Conservation (phyloP, 2,797 vertebrate genomes). For the Lindbergichthys nudifrons region DNA sequence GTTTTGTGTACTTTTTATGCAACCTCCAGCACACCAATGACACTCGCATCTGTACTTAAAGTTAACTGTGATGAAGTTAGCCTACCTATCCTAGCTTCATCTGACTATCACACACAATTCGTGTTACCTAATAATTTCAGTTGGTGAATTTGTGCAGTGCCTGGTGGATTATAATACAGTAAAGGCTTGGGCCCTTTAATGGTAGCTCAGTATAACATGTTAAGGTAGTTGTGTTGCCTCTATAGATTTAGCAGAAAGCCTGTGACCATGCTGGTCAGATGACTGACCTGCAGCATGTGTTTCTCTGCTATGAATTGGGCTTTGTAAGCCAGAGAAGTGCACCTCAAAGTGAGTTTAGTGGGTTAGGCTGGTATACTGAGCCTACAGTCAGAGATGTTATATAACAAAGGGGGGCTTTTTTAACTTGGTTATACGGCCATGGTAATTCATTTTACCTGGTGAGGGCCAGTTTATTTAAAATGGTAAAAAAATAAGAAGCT, state of each 20-base stretch:
- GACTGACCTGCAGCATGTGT: conserved; percentile 70
- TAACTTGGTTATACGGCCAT: too few species aligned
- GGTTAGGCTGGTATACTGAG: too few species aligned
- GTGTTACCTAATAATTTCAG: background rate
- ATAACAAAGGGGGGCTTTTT: too few species aligned
- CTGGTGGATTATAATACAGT: background rate
- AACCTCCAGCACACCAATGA: background rate
- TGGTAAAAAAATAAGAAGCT: too few species aligned
- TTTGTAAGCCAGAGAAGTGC: conserved; percentile 58
- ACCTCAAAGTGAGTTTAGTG: too few species aligned
- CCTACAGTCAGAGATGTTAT: too few species aligned
- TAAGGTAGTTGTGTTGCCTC: conserved; percentile 18
- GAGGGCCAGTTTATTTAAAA: too few species aligned
- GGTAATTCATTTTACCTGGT: too few species aligned
- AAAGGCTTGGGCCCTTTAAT: background rate
- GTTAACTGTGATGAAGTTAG: conserved; percentile 26
- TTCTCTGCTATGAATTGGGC: conserved; percentile 70
- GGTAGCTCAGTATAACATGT: background rate
- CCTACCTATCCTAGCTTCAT: conserved; percentile 8
- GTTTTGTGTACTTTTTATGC: background rate
- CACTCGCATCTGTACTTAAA: conserved; percentile 36
- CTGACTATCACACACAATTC: conserved; percentile 15
- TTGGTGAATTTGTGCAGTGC: background rate
- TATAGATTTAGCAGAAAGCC: conserved; percentile 31
- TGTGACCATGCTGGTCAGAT: conserved; percentile 58